Evolutionary conservation across 2,113 vertebrate genomes (phyloP), one percentile per base, ranked within the genome.

Genomic region (Stegastes partitus): DNA sequence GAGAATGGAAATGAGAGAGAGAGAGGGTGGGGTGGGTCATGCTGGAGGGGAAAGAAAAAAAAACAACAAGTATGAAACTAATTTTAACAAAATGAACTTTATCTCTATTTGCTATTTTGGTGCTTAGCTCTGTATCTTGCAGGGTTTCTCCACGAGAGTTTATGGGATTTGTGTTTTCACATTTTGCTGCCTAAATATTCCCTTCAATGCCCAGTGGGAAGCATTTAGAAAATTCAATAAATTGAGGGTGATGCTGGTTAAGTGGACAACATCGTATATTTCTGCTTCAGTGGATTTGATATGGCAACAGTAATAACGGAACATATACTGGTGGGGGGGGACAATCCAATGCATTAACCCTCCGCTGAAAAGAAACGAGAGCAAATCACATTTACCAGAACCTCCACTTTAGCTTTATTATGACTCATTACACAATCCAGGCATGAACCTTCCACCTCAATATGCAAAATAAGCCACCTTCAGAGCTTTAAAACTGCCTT

Each of bases 401-500:
- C 14, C 55, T 68, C n/a, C n/a, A 53, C 54, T 44, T 79, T 45
- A 31, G 18, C 34, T 47, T 37, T 54, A 67, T 50, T 76, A 59
- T 6, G 15, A 26, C 54, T 79, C 22, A 84, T 89, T 75, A 68
- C 44, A 23, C 45, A 85, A 74, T 55, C 54, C 22, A 64, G 28
- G 18, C 78, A 65, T 75, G 26, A 76, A 61, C 45, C 59, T 37
- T 57, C 54, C 55, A 63, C 74, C 68, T 72, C 28, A 0, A 1
- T 72, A 67, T 49, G 68, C 50, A 69, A 86, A 86, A n/a, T 3
- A 82, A 19, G 44, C 44, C 72, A 76, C 79, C 78, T 67, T 75
- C 62, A 79, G 70, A 75, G 61, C 21, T 37, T 31, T 54, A 68
- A 86, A 82, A 61, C n/a, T n/a, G 67, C 73, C 62, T 49, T 1